Base-by-base conservation (phyloP, 2,888 invertebrate genomes). In the Lithosia quadra region DNA sequence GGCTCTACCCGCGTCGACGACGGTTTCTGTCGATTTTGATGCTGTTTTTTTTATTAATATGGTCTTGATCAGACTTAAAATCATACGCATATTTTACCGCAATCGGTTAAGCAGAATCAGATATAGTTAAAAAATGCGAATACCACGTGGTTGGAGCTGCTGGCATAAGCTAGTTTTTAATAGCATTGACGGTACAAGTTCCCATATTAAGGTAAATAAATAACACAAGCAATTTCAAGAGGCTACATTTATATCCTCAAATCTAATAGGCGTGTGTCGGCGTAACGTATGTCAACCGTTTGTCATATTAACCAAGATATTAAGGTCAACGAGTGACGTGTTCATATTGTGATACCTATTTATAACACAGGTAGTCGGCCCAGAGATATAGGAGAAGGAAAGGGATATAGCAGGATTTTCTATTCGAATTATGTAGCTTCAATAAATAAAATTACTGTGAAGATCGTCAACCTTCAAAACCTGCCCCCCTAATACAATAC, bases 301-400 rank as follows among this genome's bases (percentile, higher is more conserved):
- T 78, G 72, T 80, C 75, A 80, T 75, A 67, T 68, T 72, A 69
- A 63, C 57, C 65, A 43, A 65, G 72, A 75, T 80, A 80, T 80
- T 78, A 75, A 75, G 78, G 69, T 70, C 75, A 63, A 39, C 66
- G 22, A 64, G 60, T 60, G 49, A 59, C 24, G 33, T 65, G 53
- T 56, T 63, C 10, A 53, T 64, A 33, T 60, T 60, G 21, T 60
- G 28, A 15, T 60, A 21, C 36, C 33, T 63, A 57, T 58, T 49
- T 57, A 22, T 56, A 22, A 33, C 22, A 62, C 62, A 61, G 66
- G 66, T 67, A 66, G 18, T 43, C 43, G 15, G 5, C 18, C 3
- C 5, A 18, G 43, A 18, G 43, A 36, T 1, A 13, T 18, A 43
- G 18, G 43, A 43, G 18, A 43, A 43, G 18, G 18, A 43, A 43